These are phyloP conservation scores for Pollenia labialis DNA, from an alignment of 2,888 invertebrate species.

Conservation along the genomic window DNA sequence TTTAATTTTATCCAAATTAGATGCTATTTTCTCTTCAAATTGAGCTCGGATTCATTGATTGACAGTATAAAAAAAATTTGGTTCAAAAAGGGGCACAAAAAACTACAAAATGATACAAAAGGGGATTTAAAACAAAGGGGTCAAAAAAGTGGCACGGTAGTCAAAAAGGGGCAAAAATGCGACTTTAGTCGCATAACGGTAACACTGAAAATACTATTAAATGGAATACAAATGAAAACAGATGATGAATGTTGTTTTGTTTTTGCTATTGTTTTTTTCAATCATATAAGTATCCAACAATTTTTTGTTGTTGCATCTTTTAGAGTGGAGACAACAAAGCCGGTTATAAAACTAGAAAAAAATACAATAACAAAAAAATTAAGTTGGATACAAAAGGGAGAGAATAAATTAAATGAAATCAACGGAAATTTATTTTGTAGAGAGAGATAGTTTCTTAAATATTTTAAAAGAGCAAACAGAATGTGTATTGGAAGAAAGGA, in stretches of 20 bases:
- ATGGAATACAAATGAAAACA: conserved; percentile 59
- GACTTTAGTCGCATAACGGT: too few species aligned
- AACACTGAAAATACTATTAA: too few species aligned
- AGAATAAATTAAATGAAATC: not conserved
- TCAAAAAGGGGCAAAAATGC: too few species aligned
- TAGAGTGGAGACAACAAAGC: conserved; percentile 51
- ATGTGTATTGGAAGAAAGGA: not conserved
- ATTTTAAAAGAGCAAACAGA: not conserved
- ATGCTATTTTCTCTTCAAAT: too few species aligned
- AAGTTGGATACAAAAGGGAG: conserved; percentile 21
- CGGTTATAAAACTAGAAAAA: conserved; percentile 48
- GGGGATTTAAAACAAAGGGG: too few species aligned
- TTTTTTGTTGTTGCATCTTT: conserved; percentile 22
- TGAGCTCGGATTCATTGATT: too few species aligned
- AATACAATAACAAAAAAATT: conserved; percentile 18
- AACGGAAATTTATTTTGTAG: not conserved
- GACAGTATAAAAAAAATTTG: too few species aligned
- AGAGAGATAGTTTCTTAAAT: conserved; percentile 5
- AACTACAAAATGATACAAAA: too few species aligned
- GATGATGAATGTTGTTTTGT: conserved; percentile 43
- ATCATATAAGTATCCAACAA: conserved; percentile 16
- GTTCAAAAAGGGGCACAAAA: too few species aligned
- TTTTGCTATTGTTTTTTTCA: not conserved
- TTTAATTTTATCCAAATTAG: too few species aligned
- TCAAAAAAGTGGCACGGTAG: too few species aligned